Evolutionary conservation across 2,888 invertebrate species (phyloP).

Genomic region (Trisateles emortualis): DNA sequence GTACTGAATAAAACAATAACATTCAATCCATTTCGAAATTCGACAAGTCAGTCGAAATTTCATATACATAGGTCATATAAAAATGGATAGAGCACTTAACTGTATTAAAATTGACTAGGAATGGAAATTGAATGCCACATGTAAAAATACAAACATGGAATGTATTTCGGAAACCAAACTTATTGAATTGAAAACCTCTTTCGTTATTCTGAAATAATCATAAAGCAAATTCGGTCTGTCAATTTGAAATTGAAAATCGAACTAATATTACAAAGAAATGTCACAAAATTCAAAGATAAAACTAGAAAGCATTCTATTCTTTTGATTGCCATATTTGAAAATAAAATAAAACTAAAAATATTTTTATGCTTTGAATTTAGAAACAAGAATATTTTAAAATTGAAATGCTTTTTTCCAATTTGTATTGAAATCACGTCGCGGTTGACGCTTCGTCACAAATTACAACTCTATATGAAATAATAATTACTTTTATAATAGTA

Average conservation of each 20-base stretch:
- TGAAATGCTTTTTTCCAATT: no score
- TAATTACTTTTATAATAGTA: no score
- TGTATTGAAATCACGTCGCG: no score
- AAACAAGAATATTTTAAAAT: no score
- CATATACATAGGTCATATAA: conserved; percentile 26
- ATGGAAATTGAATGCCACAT: conserved; percentile 40
- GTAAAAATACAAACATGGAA: conserved; percentile 41
- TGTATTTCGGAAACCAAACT: conserved; percentile 34
- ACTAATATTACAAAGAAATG: neutral
- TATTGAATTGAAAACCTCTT: conserved; percentile 22
- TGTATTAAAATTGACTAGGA: conserved; percentile 50
- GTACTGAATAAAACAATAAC: no score
- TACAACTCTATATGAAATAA: no score
- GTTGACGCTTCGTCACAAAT: no score
- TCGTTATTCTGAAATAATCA: neutral
- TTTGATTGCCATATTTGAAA: neutral
- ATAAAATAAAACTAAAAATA: no score
- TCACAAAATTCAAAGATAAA: neutral
- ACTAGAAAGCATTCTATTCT: neutral
- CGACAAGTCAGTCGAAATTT: conserved; percentile 3
- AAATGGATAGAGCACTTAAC: conserved; percentile 48
- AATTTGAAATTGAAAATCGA: neutral
- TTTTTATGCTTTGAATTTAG: no score
- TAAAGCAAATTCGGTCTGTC: neutral
- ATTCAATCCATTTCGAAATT: conserved; percentile 1